A percentile compares a stretch with the other conserved stretches of the same genome.
phyloP scores from a whole-genome alignment of 2,797 vertebrate species.

The Falco rusticolus region DNA sequence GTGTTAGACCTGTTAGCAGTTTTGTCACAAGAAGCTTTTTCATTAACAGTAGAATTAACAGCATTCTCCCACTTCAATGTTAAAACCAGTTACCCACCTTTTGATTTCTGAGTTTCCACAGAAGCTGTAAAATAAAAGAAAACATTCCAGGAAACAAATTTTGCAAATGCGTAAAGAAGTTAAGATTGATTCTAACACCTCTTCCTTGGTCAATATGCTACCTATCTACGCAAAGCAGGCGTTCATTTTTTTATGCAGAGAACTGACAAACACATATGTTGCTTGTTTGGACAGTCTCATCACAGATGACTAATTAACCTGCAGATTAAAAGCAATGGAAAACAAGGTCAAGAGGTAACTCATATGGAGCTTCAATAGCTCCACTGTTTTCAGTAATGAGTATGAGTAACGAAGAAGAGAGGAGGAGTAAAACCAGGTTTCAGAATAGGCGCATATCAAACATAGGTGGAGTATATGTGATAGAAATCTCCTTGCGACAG shows the following conservation, averaged over 20 bases:
- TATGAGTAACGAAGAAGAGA: neutral
- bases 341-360: neutral
- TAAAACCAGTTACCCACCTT: neutral
- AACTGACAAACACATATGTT: neutral
- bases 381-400: neutral
- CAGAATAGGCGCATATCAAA: neutral
- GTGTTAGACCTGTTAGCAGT: neutral
- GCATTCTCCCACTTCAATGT: neutral
- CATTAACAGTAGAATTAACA: neutral
- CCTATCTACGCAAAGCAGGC: neutral
- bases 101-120: slow-evolving; percentile 24
- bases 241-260: neutral
- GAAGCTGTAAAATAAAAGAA: slow-evolving; percentile 27
- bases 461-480: accelerated
- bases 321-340: neutral
- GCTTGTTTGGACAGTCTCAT: neutral
- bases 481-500: neutral
- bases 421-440: neutral
- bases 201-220: neutral
- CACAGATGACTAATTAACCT: neutral
- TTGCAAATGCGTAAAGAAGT: neutral
- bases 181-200: neutral
- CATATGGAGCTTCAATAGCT: neutral
- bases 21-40: neutral
- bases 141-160: neutral